These are phyloP conservation scores for Lates calcarifer DNA, from an alignment of 2,113 vertebrate genomes.

Conservation along the genomic window DNA sequence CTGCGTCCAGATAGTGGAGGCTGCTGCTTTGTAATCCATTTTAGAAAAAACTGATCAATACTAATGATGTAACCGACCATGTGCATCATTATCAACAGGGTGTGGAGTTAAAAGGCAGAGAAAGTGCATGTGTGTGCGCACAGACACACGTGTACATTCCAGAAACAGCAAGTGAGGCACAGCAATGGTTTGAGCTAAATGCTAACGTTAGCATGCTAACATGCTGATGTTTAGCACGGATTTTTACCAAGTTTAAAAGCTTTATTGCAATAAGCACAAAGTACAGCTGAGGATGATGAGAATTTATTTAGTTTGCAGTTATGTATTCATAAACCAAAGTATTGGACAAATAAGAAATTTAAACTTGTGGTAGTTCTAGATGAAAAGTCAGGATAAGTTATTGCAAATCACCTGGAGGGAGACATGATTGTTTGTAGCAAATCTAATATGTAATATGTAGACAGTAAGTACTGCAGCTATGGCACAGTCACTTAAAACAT, in stretches of 20 bases:
- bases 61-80: constrained; percentile 38
- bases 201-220: background rate
- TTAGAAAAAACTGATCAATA: constrained; percentile 40
- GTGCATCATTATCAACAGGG: constrained; percentile 19
- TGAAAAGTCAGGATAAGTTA: background rate
- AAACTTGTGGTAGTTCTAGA: background rate
- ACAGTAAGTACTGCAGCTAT: background rate
- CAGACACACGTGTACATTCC: background rate
- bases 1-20: too few species aligned
- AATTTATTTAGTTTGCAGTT: background rate
- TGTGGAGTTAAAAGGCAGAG: background rate
- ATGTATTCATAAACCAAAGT: background rate
- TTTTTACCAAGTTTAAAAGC: background rate
- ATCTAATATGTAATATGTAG: too few species aligned
- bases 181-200: background rate
- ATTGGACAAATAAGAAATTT: background rate
- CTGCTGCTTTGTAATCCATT: too few species aligned
- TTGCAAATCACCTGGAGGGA: background rate
- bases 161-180: background rate
- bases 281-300: background rate
- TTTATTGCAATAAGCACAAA: background rate
- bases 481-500: background rate
- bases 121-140: background rate
- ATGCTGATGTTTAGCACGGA: background rate
- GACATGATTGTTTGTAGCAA: background rate